phyloP scores from a whole-genome alignment of 2,797 vertebrate species.

The Syngnathus acus region DNA sequence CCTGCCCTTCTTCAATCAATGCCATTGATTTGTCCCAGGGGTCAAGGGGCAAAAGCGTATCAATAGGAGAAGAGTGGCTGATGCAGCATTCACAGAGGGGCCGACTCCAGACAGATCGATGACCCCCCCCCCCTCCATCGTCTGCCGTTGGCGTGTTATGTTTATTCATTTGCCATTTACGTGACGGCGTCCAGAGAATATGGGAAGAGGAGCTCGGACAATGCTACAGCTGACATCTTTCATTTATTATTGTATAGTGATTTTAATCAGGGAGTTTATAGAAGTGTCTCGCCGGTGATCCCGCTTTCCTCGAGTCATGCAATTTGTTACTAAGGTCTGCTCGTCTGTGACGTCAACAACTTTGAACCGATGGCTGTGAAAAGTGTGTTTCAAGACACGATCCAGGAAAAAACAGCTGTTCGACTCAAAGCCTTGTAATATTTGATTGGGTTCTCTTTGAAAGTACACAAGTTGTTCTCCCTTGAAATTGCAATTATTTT shows the following conservation, averaged over 20 bases:
- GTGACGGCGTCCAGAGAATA: conserved; percentile 54
- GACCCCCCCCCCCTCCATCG: conserved; percentile 57
- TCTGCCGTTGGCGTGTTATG: conserved; percentile 80
- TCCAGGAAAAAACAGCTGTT: not conserved
- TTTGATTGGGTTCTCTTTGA: not conserved
- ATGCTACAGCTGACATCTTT: conserved; percentile 50
- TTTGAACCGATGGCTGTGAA: conserved; percentile 33
- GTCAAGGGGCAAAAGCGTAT: conserved; percentile 83
- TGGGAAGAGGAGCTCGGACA: conserved; percentile 29
- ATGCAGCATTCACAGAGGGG: conserved; percentile 76
- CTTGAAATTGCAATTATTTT: not conserved
- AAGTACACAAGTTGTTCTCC: not conserved
- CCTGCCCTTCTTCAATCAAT: conserved; percentile 78
- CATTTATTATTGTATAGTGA: conserved; percentile 43
- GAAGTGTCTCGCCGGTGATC: not conserved
- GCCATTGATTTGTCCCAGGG: conserved; percentile 81
- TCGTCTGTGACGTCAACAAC: conserved; percentile 38
- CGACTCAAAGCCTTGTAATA: not conserved
- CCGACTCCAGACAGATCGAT: conserved; percentile 90
- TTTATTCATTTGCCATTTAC: conserved; percentile 82
- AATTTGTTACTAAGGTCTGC: conserved; percentile 45
- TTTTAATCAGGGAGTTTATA: conserved; percentile 10
- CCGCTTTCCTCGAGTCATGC: conserved; percentile 18
- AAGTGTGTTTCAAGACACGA: not conserved
- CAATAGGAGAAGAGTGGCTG: conserved; percentile 84